These are phyloP conservation scores for Prochilodus magdalenae DNA, from an alignment of 2,113 vertebrate genomes.

Conservation along the genomic window DNA sequence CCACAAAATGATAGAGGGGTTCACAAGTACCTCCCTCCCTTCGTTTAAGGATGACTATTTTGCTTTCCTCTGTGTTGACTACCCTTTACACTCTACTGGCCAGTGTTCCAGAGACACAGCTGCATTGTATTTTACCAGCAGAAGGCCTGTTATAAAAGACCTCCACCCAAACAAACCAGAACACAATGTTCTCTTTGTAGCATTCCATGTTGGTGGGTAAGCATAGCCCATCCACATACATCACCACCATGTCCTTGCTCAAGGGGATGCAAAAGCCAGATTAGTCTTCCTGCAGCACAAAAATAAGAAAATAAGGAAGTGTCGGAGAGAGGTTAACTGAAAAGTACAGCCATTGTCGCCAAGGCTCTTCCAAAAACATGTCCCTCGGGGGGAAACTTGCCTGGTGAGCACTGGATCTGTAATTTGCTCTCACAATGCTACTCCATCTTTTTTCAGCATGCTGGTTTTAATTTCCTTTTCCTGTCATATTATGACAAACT, in stretches of 20 bases:
- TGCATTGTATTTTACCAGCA: neutral
- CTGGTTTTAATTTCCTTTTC: constrained; percentile 51
- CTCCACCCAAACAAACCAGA: constrained; percentile 32
- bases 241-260: constrained; percentile 59
- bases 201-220: constrained; percentile 1
- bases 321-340: constrained; percentile 40
- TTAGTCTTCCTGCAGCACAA: constrained; percentile 3
- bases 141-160: neutral
- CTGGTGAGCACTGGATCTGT: neutral
- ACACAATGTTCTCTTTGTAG: neutral
- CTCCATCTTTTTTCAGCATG: constrained; percentile 14
- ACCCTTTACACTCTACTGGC: neutral
- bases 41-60: neutral
- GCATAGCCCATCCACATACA: constrained; percentile 48
- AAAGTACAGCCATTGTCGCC: constrained; percentile 35
- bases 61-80: neutral
- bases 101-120: neutral
- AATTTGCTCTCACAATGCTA: constrained; percentile 41
- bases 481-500: constrained; percentile 45
- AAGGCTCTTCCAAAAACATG: constrained; percentile 3
- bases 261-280: constrained; percentile 48
- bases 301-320: constrained; percentile 12
- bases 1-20: too few relatives aligned
- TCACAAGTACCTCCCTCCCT: too few relatives aligned
- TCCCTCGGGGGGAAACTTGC: neutral